These are phyloP conservation scores for Argyrosomus regius DNA, from an alignment of 2,797 vertebrate genomes.

Conservation along the genomic window DNA sequence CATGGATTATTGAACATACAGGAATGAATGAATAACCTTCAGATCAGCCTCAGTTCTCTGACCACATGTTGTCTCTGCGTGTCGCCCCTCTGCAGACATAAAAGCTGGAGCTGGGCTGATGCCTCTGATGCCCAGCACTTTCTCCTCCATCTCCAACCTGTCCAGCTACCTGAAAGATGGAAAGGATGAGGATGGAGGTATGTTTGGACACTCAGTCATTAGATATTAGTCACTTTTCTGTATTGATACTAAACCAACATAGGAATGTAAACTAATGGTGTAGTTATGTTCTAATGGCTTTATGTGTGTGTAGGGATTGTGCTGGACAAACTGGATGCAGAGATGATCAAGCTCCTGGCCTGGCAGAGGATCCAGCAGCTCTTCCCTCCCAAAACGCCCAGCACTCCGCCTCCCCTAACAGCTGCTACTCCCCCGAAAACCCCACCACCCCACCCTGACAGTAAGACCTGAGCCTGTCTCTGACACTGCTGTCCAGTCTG, in stretches of 20 bases:
- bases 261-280: too few relatives aligned
- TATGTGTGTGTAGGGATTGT: constrained; percentile 88
- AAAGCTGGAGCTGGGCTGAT: constrained; percentile 87
- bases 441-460: constrained; percentile 81
- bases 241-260: too few relatives aligned
- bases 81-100: constrained; percentile 83
- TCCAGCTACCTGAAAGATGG: constrained; percentile 89
- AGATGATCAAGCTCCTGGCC: constrained; percentile 95
- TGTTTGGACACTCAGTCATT: constrained; percentile 32
- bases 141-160: constrained; percentile 88
- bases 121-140: constrained; percentile 84
- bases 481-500: not conserved
- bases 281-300: not conserved
- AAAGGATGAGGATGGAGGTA: constrained; percentile 89
- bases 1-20: not conserved
- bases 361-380: constrained; percentile 99
- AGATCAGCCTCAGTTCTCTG: not conserved
- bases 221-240: too few relatives aligned
- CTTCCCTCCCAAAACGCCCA: constrained; percentile 90
- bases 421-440: constrained; percentile 80
- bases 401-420: constrained; percentile 75
- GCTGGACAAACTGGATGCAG: constrained; percentile 94
- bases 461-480: constrained; percentile 74
- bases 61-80: not conserved
- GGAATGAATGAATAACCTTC: not conserved